These are phyloP conservation scores for Alectoris magna DNA, from an alignment of 2,797 vertebrate species.

Conservation along the genomic window DNA sequence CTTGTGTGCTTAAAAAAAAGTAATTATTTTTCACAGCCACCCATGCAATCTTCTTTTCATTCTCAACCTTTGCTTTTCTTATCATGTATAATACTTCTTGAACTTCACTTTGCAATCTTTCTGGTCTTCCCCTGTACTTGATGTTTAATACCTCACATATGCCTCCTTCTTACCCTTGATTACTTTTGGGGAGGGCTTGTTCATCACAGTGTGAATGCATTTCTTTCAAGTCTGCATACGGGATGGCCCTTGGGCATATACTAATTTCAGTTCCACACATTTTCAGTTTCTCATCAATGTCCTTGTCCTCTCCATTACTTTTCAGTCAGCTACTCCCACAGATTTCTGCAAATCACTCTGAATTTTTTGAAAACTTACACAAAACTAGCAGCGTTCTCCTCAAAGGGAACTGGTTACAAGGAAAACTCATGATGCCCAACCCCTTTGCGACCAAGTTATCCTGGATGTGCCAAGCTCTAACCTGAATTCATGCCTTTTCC, in stretches of 20 bases:
- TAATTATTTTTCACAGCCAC: conserved; percentile 65
- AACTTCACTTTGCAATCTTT: conserved; percentile 71
- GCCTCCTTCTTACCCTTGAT: conserved; percentile 69
- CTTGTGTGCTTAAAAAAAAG: conserved; percentile 33
- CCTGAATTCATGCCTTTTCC: not conserved
- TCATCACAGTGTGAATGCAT: conserved; percentile 42
- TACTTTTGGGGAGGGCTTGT: conserved; percentile 40
- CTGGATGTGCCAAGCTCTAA: not conserved
- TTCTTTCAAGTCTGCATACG: conserved; percentile 56
- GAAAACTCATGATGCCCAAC: not conserved
- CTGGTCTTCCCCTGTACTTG: conserved; percentile 39
- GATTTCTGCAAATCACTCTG: not conserved
- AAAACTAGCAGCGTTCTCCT: not conserved
- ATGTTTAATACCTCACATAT: conserved; percentile 56
- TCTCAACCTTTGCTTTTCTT: conserved; percentile 67
- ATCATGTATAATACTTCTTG: conserved; percentile 65
- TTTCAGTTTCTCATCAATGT: conserved; percentile 55
- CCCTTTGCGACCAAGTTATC: not conserved
- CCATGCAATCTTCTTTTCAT: conserved; percentile 51
- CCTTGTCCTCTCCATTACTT: conserved; percentile 36
- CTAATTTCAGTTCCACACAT: conserved; percentile 70
- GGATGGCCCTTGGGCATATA: conserved; percentile 70
- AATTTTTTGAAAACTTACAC: conserved; percentile 27
- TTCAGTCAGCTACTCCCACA: not conserved
- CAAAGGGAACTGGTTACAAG: not conserved